Percentiles rank a stretch among this genome's conserved stretches.
These are phyloP conservation scores for Peucedramus taeniatus DNA, from an alignment of 2,113 vertebrate genomes.

Conservation along the genomic window DNA sequence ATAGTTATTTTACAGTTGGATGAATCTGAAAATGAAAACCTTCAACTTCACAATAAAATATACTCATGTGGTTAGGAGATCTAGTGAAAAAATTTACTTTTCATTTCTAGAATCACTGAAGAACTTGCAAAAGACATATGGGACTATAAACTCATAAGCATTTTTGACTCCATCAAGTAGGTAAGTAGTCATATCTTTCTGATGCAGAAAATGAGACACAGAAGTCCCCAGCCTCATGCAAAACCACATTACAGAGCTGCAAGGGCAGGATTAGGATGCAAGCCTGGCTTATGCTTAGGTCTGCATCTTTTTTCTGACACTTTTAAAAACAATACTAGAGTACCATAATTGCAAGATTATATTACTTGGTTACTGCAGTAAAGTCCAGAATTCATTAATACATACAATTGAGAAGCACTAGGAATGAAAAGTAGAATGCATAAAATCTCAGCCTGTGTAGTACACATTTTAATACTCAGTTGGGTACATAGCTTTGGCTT, in stretches of 20 bases:
- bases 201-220: not conserved
- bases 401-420: not conserved
- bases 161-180: slow-evolving; percentile 30
- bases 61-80: not conserved
- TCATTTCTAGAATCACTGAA: not conserved
- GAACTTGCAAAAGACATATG: slow-evolving; percentile 1
- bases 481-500: not conserved
- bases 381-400: slow-evolving; percentile 9
- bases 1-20: slow-evolving; percentile 37
- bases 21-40: slow-evolving; percentile 50
- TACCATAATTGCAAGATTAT: not conserved
- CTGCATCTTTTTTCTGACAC: not conserved
- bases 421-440: not conserved
- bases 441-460: not conserved
- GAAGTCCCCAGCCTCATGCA: not conserved
- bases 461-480: not conserved
- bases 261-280: not conserved
- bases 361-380: not conserved
- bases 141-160: slow-evolving; percentile 31
- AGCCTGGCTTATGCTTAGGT: not conserved
- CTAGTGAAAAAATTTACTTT: slow-evolving; percentile 43
- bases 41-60: slow-evolving; percentile 36
- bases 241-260: not conserved
- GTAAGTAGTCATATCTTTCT: slow-evolving; percentile 7
- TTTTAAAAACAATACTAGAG: not conserved